phyloP scores from a whole-genome alignment of 2,797 vertebrate genomes.

The Potorous gilbertii region DNA sequence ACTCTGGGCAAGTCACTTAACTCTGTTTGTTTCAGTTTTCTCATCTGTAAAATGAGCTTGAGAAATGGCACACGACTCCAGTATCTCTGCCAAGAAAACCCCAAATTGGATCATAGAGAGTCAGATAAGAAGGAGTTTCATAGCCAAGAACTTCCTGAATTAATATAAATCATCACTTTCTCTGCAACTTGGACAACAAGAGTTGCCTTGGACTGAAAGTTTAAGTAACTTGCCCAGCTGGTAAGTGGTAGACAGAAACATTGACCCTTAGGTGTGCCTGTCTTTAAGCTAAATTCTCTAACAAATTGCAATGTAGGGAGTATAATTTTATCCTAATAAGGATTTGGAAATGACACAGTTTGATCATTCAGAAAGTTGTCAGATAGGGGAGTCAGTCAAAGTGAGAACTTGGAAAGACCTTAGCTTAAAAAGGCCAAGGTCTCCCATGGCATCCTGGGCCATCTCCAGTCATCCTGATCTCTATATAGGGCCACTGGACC shows the following conservation, averaged over 20 bases:
- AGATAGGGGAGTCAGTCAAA: neutral
- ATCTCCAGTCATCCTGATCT: too few species aligned
- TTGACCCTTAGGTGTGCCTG: neutral
- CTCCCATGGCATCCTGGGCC: too few species aligned
- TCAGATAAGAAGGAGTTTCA: neutral
- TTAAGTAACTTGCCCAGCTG: neutral
- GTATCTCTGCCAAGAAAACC: neutral
- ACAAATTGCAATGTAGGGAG: neutral
- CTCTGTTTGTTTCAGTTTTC: neutral
- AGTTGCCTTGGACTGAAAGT: neutral
- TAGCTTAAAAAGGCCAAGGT: too few species aligned
- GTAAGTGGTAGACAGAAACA: neutral
- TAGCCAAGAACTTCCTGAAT: neutral
- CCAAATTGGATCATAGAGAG: neutral
- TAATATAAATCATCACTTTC: neutral
- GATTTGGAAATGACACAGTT: constrained; percentile 50
- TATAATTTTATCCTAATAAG: constrained; percentile 62
- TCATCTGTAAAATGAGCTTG: neutral
- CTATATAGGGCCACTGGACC: too few species aligned
- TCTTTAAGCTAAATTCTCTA: neutral
- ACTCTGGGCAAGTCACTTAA: neutral
- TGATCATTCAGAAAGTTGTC: constrained; percentile 62
- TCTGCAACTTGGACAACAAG: neutral
- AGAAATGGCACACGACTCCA: neutral
- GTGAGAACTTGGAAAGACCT: too few species aligned